Percentiles rank a stretch among this genome's conserved stretches.
Conservation (phyloP, 2,888 invertebrate species). For the Acanthosepion pharaonis region DNA sequence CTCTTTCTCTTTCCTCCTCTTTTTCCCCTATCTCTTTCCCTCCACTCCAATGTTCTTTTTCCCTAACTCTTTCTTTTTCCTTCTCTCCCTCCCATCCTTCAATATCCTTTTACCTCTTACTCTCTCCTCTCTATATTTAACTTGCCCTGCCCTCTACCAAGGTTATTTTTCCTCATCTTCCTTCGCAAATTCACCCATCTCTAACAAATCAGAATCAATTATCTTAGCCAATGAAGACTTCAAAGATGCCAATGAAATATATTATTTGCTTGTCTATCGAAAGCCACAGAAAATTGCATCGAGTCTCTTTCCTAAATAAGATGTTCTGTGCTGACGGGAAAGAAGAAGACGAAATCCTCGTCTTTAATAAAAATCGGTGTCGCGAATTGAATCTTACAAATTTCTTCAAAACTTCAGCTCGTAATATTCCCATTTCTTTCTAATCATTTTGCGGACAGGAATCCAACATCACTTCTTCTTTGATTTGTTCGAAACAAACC, state of each 20-base stretch:
- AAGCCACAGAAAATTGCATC: not conserved
- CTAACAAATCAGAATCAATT: not conserved
- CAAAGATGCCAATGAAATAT: conserved; percentile 33
- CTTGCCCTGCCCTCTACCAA: not conserved
- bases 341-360: not conserved
- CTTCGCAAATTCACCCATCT: not conserved
- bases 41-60: not conserved
- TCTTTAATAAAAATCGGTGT: not conserved
- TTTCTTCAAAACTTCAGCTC: not conserved
- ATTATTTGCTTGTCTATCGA: not conserved
- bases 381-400: not conserved
- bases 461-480: no score
- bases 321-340: not conserved
- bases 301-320: not conserved
- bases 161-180: not conserved
- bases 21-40: no score
- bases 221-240: not conserved
- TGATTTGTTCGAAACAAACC: no score
- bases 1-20: no score
- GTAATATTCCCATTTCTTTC: not conserved
- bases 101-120: no score
- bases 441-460: no score
- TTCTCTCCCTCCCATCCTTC: not conserved
- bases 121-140: not conserved
- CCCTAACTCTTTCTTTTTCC: not conserved